Evolutionary conservation across 2,113 vertebrate genomes (phyloP).

Genomic region (Helogale parvula): DNA sequence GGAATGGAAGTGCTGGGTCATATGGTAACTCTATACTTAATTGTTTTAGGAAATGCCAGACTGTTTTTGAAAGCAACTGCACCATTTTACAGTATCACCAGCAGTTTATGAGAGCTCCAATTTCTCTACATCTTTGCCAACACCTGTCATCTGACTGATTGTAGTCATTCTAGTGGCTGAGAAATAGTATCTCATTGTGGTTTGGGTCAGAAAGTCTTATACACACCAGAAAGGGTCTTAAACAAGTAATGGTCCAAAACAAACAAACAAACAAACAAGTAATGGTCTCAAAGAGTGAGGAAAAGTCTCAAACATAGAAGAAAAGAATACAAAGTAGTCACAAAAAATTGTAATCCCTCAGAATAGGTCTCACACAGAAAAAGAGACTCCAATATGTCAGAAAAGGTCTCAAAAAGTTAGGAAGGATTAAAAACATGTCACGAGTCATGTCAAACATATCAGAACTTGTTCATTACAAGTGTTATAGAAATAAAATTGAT

Average conservation of each 20-base stretch:
- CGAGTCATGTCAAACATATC: background rate
- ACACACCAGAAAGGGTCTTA: background rate
- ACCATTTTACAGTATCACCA: background rate
- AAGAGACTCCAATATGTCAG: background rate
- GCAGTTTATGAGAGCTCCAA: background rate
- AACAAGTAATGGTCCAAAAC: background rate
- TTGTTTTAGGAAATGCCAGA: background rate
- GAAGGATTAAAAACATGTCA: background rate
- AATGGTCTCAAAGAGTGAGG: background rate
- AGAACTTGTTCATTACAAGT: background rate
- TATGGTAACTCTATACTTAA: background rate
- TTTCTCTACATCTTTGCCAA: background rate
- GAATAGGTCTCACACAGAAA: background rate
- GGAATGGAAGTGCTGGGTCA: background rate
- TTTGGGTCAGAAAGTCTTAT: background rate
- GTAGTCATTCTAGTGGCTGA: background rate
- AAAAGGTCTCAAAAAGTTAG: background rate
- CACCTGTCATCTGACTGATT: background rate
- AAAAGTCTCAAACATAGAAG: background rate
- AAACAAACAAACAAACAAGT: background rate
- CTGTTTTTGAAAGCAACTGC: background rate
- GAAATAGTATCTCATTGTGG: background rate
- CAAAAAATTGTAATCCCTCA: background rate
- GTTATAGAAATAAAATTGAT: background rate
- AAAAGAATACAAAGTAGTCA: background rate